Evolutionary conservation across 2,888 invertebrate species (phyloP).

Genomic region (Pollenia angustigena): DNA sequence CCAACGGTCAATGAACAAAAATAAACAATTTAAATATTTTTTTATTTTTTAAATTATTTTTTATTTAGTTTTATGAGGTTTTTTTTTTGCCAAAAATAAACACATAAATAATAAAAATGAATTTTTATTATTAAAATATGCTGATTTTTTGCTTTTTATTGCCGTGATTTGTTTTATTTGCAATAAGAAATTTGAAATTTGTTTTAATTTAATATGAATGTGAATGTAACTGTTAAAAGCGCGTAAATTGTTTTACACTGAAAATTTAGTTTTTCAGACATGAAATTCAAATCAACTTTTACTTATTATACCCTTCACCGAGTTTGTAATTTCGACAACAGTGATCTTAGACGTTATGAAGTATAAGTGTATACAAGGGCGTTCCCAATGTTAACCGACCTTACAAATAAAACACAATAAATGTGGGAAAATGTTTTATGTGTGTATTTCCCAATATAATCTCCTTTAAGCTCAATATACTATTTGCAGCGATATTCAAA

Average conservation of each 20-base stretch:
- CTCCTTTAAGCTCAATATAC: too few species aligned
- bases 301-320: neutral
- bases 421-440: too few species aligned
- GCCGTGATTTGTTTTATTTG: neutral
- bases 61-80: neutral
- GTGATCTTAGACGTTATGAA: too few species aligned
- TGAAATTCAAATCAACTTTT: neutral
- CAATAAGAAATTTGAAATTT: constrained; percentile 19
- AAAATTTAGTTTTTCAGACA: neutral
- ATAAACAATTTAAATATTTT: constrained; percentile 25
- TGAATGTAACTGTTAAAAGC: constrained; percentile 10
- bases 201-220: constrained; percentile 15
- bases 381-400: too few species aligned
- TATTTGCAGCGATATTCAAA: too few species aligned
- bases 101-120: constrained; percentile 19
- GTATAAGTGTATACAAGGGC: too few species aligned
- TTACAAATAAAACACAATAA: too few species aligned
- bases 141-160: constrained; percentile 4
- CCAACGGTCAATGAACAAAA: constrained; percentile 51
- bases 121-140: constrained; percentile 34
- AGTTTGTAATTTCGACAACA: too few species aligned
- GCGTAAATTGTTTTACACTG: neutral
- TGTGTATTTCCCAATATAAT: too few species aligned
- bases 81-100: constrained; percentile 24
- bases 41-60: neutral